Percentiles rank a stretch among this genome's conserved stretches.
These are phyloP conservation scores for Drosophila aldrichi DNA, from an alignment of 2,888 invertebrate genomes.

Conservation along the genomic window DNA sequence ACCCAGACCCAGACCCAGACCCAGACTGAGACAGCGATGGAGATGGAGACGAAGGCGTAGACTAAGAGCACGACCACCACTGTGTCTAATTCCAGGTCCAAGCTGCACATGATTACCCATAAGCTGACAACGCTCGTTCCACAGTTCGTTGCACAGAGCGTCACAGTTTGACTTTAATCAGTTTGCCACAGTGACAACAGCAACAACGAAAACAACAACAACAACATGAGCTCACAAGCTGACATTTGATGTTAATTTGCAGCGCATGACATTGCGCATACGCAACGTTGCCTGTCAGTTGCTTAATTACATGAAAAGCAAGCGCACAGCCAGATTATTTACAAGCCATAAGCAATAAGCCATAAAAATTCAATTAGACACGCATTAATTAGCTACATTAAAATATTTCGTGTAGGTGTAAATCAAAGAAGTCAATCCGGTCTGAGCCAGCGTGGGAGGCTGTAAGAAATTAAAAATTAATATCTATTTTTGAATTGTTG, in stretches of 20 bases:
- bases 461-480: neutral
- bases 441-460: neutral
- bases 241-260: constrained; percentile 73
- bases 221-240: constrained; percentile 25
- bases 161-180: constrained; percentile 74
- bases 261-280: constrained; percentile 74
- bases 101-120: constrained; percentile 75
- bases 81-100: constrained; percentile 63
- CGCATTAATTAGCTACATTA: constrained; percentile 57
- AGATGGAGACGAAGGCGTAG: constrained; percentile 4
- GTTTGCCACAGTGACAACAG: constrained; percentile 56
- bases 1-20: constrained; percentile 16
- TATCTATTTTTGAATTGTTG: neutral
- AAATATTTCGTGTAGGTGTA: constrained; percentile 43
- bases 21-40: constrained; percentile 1
- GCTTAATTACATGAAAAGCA: constrained; percentile 58
- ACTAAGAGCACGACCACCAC: constrained; percentile 49
- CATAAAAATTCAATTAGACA: constrained; percentile 32
- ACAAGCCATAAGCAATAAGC: constrained; percentile 47
- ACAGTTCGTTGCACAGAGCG: constrained; percentile 70
- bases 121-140: constrained; percentile 74
- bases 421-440: neutral
- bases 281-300: constrained; percentile 59
- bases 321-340: constrained; percentile 42
- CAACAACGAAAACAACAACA: constrained; percentile 21